These are phyloP conservation scores for Drosophila lacicola DNA, from an alignment of 2,888 invertebrate genomes.

Conservation along the genomic window DNA sequence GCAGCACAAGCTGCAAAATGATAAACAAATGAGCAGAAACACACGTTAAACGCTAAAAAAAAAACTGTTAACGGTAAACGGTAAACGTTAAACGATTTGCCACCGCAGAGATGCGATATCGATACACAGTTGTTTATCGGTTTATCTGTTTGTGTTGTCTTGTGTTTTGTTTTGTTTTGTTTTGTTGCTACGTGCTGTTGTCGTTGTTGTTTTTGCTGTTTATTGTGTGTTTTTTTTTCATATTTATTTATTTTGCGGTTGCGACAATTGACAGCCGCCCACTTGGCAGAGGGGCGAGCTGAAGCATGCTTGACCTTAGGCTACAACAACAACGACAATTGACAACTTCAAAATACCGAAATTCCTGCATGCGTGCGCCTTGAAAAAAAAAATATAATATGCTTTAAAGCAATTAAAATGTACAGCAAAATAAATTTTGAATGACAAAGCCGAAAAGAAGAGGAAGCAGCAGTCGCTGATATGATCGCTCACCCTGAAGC, in stretches of 20 bases:
- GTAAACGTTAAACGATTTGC: slow-evolving; percentile 66
- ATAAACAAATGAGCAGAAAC: slow-evolving; percentile 72
- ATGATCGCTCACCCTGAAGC: slow-evolving; percentile 35
- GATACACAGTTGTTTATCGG: slow-evolving; percentile 49
- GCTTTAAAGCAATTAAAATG: slow-evolving; percentile 69
- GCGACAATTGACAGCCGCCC: slow-evolving; percentile 52
- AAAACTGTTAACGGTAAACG: slow-evolving; percentile 52
- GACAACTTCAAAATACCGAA: slow-evolving; percentile 43
- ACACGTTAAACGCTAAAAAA: slow-evolving; percentile 62
- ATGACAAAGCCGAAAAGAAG: slow-evolving; percentile 56
- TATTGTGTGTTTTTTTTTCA: slow-evolving; percentile 10
- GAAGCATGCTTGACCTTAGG: slow-evolving; percentile 71
- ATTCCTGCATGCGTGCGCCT: slow-evolving; percentile 73
- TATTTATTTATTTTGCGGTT: slow-evolving; percentile 59
- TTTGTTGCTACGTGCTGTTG: slow-evolving; percentile 46
- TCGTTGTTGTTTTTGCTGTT: slow-evolving; percentile 34
- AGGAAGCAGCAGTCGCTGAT: slow-evolving; percentile 18
- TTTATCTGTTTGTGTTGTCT: slow-evolving; percentile 46
- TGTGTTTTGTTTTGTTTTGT: slow-evolving; percentile 25
- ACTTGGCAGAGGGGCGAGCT: slow-evolving; percentile 1
- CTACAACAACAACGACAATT: slow-evolving; percentile 49
- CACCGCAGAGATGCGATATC: slow-evolving; percentile 63
- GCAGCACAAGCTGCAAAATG: slow-evolving; percentile 47
- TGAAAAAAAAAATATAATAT: slow-evolving; percentile 11
- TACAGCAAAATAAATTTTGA: slow-evolving; percentile 71